These are phyloP conservation scores for Megatriorchis doriae DNA, from an alignment of 2,113 vertebrate genomes.

Conservation along the genomic window DNA sequence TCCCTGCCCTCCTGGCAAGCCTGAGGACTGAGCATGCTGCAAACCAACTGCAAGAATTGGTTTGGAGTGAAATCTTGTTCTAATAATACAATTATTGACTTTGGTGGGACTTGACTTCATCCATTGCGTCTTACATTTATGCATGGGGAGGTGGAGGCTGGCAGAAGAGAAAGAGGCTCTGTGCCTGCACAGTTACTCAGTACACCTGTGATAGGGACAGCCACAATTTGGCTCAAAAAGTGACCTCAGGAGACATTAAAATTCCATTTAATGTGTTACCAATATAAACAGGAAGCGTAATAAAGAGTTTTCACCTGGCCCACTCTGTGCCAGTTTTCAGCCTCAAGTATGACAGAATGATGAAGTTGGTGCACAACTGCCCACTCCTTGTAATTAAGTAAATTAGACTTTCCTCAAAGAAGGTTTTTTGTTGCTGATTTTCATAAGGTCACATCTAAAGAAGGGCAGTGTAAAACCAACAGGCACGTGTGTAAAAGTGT, in stretches of 20 bases:
- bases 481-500: background rate
- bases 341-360: background rate
- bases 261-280: background rate
- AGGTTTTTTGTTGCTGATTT: background rate
- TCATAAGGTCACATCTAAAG: background rate
- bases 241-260: background rate
- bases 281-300: background rate
- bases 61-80: background rate
- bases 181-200: background rate
- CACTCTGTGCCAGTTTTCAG: background rate
- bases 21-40: background rate
- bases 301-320: conserved; percentile 10
- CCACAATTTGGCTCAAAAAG: background rate
- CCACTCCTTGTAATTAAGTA: conserved; percentile 5
- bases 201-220: background rate
- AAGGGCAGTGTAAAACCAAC: background rate
- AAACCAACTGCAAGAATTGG: background rate
- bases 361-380: background rate
- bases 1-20: background rate
- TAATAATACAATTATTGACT: background rate
- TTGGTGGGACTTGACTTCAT: background rate
- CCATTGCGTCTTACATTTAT: background rate
- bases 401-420: conserved; percentile 1
- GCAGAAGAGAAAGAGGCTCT: background rate
- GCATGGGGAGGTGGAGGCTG: background rate